A percentile compares a stretch with the other conserved stretches of the same genome.
Conservation (phyloP, 2,113 vertebrate species). For the Rostratula benghalensis region DNA sequence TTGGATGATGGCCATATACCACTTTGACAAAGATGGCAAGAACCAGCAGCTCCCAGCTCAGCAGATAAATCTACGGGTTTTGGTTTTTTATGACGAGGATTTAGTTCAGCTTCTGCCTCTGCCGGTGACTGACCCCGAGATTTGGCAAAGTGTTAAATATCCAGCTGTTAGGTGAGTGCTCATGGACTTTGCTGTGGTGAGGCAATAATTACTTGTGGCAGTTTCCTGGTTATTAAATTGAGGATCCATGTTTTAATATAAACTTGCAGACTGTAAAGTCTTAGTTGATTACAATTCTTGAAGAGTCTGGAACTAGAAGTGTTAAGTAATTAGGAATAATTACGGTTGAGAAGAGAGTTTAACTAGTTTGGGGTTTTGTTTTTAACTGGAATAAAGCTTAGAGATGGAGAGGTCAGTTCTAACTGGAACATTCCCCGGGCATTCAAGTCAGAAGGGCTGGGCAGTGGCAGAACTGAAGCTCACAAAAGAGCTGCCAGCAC, state of each 20-base stretch:
- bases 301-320: not conserved
- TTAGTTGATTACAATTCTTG: not conserved
- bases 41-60: not conserved
- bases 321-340: not conserved
- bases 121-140: not conserved
- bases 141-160: not conserved
- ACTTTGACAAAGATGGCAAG: not conserved
- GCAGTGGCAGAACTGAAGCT: not conserved
- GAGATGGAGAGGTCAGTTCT: not conserved
- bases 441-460: not conserved
- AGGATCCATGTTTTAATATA: not conserved
- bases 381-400: not conserved
- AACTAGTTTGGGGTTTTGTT: not conserved
- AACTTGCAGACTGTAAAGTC: not conserved
- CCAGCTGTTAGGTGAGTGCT: not conserved
- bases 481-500: not conserved
- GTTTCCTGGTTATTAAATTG: not conserved
- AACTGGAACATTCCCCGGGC: not conserved
- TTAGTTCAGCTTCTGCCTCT: not conserved
- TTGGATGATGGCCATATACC: not conserved
- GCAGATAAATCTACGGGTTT: accelerated
- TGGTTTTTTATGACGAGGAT: not conserved
- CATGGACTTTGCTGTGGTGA: not conserved
- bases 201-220: not conserved
- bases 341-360: not conserved